Base-by-base conservation (phyloP, 2,797 vertebrate genomes). In the Acrossocheilus fasciatus region DNA sequence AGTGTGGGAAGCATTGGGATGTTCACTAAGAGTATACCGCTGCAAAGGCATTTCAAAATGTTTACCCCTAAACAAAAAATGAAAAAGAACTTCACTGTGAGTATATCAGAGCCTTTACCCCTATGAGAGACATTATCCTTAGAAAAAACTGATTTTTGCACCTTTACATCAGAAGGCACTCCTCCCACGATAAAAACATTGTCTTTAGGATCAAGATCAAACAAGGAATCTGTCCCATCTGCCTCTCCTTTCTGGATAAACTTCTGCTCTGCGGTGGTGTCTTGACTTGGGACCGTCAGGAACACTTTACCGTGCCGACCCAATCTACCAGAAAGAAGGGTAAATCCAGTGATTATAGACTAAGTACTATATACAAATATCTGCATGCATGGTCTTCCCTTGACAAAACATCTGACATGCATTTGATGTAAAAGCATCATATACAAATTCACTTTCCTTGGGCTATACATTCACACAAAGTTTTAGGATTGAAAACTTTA, bases 221-320 rank as follows among this genome's bases (percentile, higher is more conserved):
- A 94, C 85, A 99, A 93, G 2, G 97, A 98, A 81, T 97, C 96
- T 0, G 95, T 94, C 81, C 96, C 97, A 0, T 92, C 89, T 77
- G 95, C 94, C 59, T 96, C 96, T 0, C 97, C 98, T 91, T 97
- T 99, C 94, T 99, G 98, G 91, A 99, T 99, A 90, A 99, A 99
- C 92, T 99, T 99, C 93, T 99, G 98, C 90, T 99, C 98, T 18
- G 97, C 96, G 1, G 96, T 96, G 89, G 94, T 96, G 36, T 94
- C 95, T 88, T 97, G 96, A 89, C 97, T 98, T 23, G 98, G 98
- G 20, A 99, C 95, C 10, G 98, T 99, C 91, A 99, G 93, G 93
- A 98, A 97, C 78, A 99, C 93, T 91, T 99, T 99, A 4, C 98
- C 98, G 0, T 99, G 98, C 90, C 97, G 94, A 82, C 98, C 98